Evolutionary conservation across 1,140 invertebrate species (phyloP), one percentile per base, ranked within the genome.

Genomic region (Prorops nasuta): DNA sequence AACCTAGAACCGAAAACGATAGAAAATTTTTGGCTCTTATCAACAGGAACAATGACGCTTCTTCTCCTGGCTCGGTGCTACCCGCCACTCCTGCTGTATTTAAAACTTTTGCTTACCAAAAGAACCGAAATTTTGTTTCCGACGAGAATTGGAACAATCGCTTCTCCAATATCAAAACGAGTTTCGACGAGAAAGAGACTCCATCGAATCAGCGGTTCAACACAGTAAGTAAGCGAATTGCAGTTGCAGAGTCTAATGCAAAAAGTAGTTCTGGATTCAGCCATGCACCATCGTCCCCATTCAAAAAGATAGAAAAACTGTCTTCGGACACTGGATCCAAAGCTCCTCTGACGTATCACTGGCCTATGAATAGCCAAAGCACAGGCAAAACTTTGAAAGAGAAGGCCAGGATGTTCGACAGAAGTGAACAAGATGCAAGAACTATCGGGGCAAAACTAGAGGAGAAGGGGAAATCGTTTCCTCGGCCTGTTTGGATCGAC

Each of bases 81-180:
- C 4, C 24, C 47, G 66, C 77, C 51, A 19, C 57, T 36, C 69
- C 64, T 6, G 64, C 51, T 16, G 74, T 68, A 0, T 71, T 69
- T 41, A 72, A 69, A 18, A 64, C 56, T 6, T 70, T 73, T 12
- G 66, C 60, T 18, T 67, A 66, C 18, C 41, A 59, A 1, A 67
- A 71, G 19, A 57, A 60, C 14, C 28, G 35, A 36, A 35, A 52
- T 20, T 55, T 62, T 40, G 53, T 60, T 58, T 75, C 64, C 45
- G 76, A 76, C 12, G 67, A 74, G 36, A 88, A 89, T 53, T 91
- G 89, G 89, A 89, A 83, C 50, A 88, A 81, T 58, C 81, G 88
- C 41, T 94, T 94, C 67, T 88, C 87, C 1, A 89, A 89, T 54
- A 87, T 94, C 9, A 92, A 92, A 70, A 89, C 88, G n/a, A 79